Conservation (phyloP, 2,888 invertebrate species). For the Tetheella fluctuosa region DNA sequence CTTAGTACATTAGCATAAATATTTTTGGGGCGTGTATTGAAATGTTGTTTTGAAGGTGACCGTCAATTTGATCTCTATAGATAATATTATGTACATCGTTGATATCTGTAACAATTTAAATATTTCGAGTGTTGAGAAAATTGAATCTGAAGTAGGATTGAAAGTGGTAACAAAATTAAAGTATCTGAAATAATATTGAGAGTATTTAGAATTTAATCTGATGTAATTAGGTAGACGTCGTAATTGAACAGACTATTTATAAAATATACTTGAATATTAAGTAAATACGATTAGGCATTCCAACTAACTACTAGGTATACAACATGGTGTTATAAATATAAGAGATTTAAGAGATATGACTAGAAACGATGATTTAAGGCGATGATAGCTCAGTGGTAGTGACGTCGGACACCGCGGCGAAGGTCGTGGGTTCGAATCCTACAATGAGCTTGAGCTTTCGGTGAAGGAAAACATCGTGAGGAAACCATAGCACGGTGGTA, state of each 20-base stretch:
- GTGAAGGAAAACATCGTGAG: too few species aligned
- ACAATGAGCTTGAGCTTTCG: too few species aligned
- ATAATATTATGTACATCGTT: slow-evolving; percentile 8
- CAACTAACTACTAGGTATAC: not conserved
- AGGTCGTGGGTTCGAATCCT: too few species aligned
- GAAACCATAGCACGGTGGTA: too few species aligned
- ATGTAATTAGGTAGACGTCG: not conserved
- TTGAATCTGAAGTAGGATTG: not conserved
- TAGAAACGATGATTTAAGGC: too few species aligned
- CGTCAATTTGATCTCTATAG: slow-evolving; percentile 28
- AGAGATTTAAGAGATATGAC: not conserved
- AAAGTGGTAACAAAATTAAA: not conserved
- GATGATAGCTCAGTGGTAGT: too few species aligned
- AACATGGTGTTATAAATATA: not conserved
- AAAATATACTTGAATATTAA: not conserved
- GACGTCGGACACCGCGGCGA: too few species aligned
- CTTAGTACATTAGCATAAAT: slow-evolving; percentile 67
- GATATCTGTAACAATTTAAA: slow-evolving; percentile 24
- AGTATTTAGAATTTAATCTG: not conserved
- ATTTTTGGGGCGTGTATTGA: slow-evolving; percentile 44
- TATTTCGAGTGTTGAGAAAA: not conserved
- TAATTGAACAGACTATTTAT: too few species aligned
- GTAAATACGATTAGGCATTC: not conserved
- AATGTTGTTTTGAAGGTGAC: slow-evolving; percentile 47
- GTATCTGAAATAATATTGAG: not conserved